A percentile compares a stretch with the other conserved stretches of the same genome.
These are phyloP conservation scores for Anguilla japonica DNA, from an alignment of 2,113 vertebrate genomes.

Conservation along the genomic window DNA sequence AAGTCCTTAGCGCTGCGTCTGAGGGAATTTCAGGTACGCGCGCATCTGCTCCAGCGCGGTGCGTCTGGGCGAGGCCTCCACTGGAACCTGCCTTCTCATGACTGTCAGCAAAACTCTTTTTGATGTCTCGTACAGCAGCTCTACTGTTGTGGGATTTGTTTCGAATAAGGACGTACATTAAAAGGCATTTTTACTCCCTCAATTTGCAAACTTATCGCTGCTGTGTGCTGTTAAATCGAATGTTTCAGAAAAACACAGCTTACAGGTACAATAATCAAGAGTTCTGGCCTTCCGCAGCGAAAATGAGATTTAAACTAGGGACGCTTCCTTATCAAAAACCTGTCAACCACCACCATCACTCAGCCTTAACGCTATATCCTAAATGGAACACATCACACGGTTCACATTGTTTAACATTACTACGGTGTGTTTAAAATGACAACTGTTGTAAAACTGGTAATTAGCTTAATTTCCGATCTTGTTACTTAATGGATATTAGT, in stretches of 20 bases:
- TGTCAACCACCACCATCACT: not conserved
- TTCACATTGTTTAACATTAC: not conserved
- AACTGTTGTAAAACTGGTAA: too few relatives aligned
- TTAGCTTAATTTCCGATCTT: not conserved
- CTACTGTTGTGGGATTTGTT: not conserved
- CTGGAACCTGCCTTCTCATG: not conserved
- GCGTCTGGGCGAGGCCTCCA: not conserved
- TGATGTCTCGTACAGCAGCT: not conserved
- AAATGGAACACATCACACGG: not conserved
- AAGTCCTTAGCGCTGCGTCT: slow-evolving; percentile 60
- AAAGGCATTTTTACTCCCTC: not conserved
- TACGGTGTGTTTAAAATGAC: not conserved
- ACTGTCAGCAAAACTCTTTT: not conserved
- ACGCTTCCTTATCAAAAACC: not conserved
- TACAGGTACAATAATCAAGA: not conserved
- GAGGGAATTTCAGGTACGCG: not conserved
- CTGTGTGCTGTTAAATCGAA: not conserved
- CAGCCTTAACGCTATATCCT: not conserved
- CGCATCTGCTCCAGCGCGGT: not conserved
- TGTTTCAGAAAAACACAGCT: not conserved
- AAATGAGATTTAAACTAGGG: not conserved
- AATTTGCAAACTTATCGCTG: not conserved
- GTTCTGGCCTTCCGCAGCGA: not conserved
- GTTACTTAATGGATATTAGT: not conserved
- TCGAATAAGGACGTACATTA: not conserved